Evolutionary conservation across 2,113 vertebrate species (phyloP).

Genomic region (Microtus richardsoni): DNA sequence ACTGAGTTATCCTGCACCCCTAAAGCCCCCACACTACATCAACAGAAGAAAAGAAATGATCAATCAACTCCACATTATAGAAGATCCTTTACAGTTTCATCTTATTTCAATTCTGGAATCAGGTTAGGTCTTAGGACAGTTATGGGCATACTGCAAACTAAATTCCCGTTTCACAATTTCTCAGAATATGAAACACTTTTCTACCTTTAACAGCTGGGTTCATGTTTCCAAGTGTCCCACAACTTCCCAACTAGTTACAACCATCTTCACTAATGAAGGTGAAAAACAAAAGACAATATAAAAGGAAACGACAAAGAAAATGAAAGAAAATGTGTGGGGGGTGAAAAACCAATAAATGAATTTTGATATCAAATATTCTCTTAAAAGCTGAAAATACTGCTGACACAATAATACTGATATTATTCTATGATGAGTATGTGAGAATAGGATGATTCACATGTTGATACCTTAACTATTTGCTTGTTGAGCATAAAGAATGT

Average conservation of each 20-base stretch:
- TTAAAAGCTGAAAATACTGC: conserved; percentile 12
- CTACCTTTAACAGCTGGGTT: background rate
- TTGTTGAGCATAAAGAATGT: conserved; percentile 4
- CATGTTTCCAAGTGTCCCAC: background rate
- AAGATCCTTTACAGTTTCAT: background rate
- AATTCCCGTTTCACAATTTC: background rate
- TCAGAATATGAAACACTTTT: conserved; percentile 3
- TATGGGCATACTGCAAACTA: background rate
- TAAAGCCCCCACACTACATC: background rate
- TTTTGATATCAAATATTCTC: background rate
- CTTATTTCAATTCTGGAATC: background rate
- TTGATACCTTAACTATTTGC: background rate
- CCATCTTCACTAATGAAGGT: background rate
- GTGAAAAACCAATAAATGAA: background rate
- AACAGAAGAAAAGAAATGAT: background rate
- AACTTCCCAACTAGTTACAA: conserved; percentile 3
- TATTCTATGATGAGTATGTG: background rate
- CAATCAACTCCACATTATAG: background rate
- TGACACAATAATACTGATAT: background rate
- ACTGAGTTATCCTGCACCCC: background rate
- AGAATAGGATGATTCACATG: background rate
- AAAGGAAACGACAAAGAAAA: conserved; percentile 44
- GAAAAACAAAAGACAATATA: background rate
- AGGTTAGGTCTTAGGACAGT: background rate
- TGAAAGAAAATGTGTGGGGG: background rate